Conservation (phyloP, 2,113 vertebrate genomes). For the Caretta caretta region DNA sequence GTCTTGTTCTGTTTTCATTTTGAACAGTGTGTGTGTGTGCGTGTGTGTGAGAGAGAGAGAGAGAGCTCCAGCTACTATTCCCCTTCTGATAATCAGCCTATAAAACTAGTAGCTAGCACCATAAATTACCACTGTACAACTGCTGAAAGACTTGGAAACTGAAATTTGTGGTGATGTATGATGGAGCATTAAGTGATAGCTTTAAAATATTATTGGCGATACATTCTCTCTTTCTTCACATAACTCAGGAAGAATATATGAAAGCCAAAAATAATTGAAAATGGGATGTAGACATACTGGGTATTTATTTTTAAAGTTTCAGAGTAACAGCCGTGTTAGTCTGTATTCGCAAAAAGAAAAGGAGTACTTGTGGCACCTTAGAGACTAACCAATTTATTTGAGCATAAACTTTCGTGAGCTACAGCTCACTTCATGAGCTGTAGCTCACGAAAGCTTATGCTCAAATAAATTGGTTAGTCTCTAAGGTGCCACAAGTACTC, state of each 20-base stretch:
- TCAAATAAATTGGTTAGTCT: too few relatives aligned
- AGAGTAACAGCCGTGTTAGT: too few relatives aligned
- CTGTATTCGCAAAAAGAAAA: too few relatives aligned
- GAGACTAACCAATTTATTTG: too few relatives aligned
- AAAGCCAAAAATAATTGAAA: constrained; percentile 23
- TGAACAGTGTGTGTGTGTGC: background rate
- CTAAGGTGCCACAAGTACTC: too few relatives aligned
- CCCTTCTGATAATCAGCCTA: constrained; percentile 49
- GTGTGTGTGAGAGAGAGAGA: background rate
- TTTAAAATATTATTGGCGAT: constrained; percentile 55
- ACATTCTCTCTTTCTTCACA: background rate
- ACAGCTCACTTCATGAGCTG: too few relatives aligned
- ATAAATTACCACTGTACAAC: constrained; percentile 44
- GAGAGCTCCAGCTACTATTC: constrained; percentile 11
- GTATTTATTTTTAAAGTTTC: background rate
- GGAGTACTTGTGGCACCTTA: too few relatives aligned
- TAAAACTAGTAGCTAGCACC: constrained; percentile 32
- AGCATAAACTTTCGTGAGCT: too few relatives aligned
- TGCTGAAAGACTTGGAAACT: background rate
- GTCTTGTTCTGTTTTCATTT: background rate
- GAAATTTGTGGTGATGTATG: constrained; percentile 16
- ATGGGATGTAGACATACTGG: background rate
- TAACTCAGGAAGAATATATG: background rate
- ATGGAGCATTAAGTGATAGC: constrained; percentile 14
- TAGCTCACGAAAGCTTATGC: too few relatives aligned